Base-by-base conservation (phyloP, 2,888 invertebrate genomes). In the Tetramorium bicarinatum region DNA sequence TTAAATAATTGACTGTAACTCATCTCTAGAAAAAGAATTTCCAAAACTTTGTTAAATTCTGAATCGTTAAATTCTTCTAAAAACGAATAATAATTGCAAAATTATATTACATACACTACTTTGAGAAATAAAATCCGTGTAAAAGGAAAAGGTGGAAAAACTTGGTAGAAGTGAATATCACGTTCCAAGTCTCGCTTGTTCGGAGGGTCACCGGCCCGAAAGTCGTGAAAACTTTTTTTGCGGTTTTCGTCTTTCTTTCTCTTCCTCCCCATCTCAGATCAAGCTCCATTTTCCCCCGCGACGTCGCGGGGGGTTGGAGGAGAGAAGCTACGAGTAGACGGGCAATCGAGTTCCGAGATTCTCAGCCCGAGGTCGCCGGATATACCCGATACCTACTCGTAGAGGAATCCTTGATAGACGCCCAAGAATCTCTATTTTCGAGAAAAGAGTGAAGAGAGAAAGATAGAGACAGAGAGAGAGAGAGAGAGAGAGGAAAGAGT, bases 321-420 rank as follows among this genome's bases (percentile, higher is more conserved):
- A 59, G n/a, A 66, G 79, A 82, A 81, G 72, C 66, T 54, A 79
- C 18, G 76, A 61, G 62, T 77, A 69, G 54, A 83, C 49, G 85
- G 85, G 66, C 66, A 87, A 87, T 86, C 83, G 87, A 87, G 87
- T 88, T 88, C 76, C 83, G 44, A 83, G 64, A 80, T 66, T 82
- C 69, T 82, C 59, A 15, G 83, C 67, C 75, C 54, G 52, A 9
- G 77, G 61, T 59, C 56, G 80, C 61, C 77, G 80, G 71, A 69
- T 71, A 75, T 56, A 47, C 47, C 15, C 41, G 54, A 72, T 76
- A n/a, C n/a, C n/a, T n/a, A 47, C 74, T 79, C 74, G 59, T 38
- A 66, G 25, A 47, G 52, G 44, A 80, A 77, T 47, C 41, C 84
- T 87, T 85, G 91, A 88, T 83, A 84, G 84, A 83, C 88, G 90